These are phyloP conservation scores for Oegoconia quadripuncta DNA, from an alignment of 2,888 invertebrate genomes.

Conservation along the genomic window DNA sequence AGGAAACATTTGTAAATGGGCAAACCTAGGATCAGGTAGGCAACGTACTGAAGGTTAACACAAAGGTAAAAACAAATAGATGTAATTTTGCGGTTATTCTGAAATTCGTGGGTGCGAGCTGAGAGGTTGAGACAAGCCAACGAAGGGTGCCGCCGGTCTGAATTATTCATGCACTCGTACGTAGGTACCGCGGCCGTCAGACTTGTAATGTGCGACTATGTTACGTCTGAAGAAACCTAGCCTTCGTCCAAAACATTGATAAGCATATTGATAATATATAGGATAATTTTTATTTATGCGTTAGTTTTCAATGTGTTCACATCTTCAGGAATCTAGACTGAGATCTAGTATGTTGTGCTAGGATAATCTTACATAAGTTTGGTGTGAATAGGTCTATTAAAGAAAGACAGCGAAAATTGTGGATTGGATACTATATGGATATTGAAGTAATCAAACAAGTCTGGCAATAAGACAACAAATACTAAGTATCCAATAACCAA, in stretches of 20 bases:
- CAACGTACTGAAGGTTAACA: constrained; percentile 12
- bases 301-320: not conserved
- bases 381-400: no score
- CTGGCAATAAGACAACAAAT: no score
- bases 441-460: no score
- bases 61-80: constrained; percentile 19
- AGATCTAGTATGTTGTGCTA: no score
- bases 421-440: no score
- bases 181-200: no score
- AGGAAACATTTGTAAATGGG: constrained; percentile 1
- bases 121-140: constrained; percentile 28
- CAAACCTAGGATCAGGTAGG: constrained; percentile 4
- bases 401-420: no score
- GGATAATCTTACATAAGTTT: no score
- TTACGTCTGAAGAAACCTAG: constrained; percentile 30
- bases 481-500: no score
- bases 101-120: constrained; percentile 24
- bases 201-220: constrained; percentile 40
- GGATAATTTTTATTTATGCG: constrained; percentile 9
- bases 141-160: constrained; percentile 47
- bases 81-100: constrained; percentile 21
- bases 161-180: constrained; percentile 62
- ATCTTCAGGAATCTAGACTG: no score
- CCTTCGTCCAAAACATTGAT: no score
- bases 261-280: no score